Base-by-base conservation (phyloP, 2,797 vertebrate species). In the Rhyacichthys aspro region DNA sequence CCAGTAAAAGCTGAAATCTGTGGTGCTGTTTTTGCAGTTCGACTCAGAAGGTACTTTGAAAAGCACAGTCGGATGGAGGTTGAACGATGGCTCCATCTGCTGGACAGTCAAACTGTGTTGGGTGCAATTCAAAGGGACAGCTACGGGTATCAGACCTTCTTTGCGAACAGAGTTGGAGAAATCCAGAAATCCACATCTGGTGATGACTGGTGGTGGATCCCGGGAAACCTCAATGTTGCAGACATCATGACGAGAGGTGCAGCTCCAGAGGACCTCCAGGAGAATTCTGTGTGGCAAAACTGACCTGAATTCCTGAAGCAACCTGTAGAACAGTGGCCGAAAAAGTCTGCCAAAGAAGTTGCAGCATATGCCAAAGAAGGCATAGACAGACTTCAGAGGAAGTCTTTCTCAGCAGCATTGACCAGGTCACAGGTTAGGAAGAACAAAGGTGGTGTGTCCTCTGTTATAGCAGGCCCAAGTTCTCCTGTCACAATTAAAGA, bases 1-100 rank as follows among this genome's bases (percentile, higher is more conserved):
- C 1, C 57, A 17, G 50, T 62, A 0, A 62, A 69, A 7, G 59
- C 52, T 0, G 59, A 69, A 3, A 6, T 52, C 12, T 55, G 64
- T 18, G 37, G 41, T 1, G 41, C 41, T 1, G 47, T 59, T 4
- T 67, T 34, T 16, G 47, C 42, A 2, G 4, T 2, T 5, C 0
- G 43, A 1, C 43, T 54, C 1, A 38, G n/a, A 9, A 45, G 6
- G 6, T 62, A 38, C 6, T 11, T 57, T 1, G 37, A 58, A 11
- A 34, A 18, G 14, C 37, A 59, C 12, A 11, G 16, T 0, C 0
- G 9, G 0, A 43, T 45, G 15, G 2, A 66, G 0, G 1, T 68
- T 0, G 55, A 33, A 1, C 0, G 0, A 1, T 58, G 43, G 56
- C 16, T 7, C 3, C 55, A 60, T 0, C 9, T 69, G 0, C 1